phyloP scores from a whole-genome alignment of 2,113 vertebrate species.

The Pampusana beccarii region DNA sequence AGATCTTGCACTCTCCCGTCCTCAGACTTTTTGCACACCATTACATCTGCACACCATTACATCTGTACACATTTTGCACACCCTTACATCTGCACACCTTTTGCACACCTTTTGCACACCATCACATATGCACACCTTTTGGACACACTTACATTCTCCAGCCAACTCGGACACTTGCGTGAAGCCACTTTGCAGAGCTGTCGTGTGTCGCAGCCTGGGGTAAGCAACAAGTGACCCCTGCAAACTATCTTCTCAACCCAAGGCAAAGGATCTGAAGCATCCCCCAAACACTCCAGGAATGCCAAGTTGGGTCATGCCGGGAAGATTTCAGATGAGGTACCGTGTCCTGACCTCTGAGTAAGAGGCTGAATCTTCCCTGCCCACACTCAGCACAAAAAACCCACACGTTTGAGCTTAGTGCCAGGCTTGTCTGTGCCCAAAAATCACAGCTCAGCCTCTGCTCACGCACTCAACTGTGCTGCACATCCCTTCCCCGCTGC shows the following conservation, averaged over 20 bases:
- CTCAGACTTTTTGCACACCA: accelerated
- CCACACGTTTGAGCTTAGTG: accelerated
- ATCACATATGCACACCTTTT: no score
- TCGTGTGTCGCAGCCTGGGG: not conserved
- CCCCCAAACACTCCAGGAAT: not conserved
- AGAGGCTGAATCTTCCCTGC: not conserved
- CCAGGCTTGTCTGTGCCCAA: not conserved
- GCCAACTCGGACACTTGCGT: accelerated
- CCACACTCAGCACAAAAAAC: not conserved
- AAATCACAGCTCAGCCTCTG: no score
- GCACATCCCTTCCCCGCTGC: not conserved
- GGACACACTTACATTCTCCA: not conserved
- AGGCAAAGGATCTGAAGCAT: not conserved
- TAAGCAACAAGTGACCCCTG: not conserved
- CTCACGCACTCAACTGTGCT: not conserved
- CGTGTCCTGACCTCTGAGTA: not conserved
- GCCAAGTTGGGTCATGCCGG: not conserved
- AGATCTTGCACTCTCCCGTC: not conserved
- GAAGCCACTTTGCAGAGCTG: not conserved
- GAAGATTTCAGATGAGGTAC: not conserved
- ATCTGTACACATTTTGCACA: accelerated
- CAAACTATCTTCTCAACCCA: not conserved
- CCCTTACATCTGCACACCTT: not conserved
- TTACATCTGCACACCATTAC: no score
- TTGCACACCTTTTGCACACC: no score